A percentile compares a stretch with the other conserved stretches of the same genome.
Evolutionary conservation across 2,888 invertebrate genomes (phyloP).

Genomic region (Trachelus troglodyta): DNA sequence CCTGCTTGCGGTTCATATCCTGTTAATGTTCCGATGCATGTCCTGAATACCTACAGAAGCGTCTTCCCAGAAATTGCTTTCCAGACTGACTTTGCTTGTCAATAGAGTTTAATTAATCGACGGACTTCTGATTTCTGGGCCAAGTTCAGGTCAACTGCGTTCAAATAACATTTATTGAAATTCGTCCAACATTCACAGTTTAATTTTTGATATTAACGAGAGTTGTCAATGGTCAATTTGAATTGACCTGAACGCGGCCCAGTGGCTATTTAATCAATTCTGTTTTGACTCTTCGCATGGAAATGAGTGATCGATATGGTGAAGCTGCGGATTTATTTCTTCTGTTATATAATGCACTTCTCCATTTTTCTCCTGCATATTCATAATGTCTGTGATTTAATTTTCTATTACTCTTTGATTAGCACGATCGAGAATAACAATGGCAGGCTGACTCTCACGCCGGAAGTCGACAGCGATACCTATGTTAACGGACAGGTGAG

Average conservation of each 20-base stretch:
- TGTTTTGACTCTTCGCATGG: not conserved
- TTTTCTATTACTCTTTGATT: constrained; percentile 9
- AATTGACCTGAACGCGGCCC: not conserved
- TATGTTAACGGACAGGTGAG: constrained; percentile 69
- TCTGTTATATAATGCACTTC: not conserved
- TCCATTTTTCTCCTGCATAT: not conserved
- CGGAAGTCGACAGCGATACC: constrained; percentile 68
- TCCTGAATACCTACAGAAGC: not conserved
- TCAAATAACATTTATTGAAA: not conserved
- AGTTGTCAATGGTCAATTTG: not conserved
- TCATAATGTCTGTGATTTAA: not conserved
- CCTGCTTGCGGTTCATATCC: not conserved
- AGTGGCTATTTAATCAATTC: not conserved
- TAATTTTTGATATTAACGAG: not conserved
- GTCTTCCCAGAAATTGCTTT: not conserved
- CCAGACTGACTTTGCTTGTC: not conserved
- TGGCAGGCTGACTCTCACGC: constrained; percentile 65
- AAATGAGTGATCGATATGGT: not conserved
- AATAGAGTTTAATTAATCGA: not conserved
- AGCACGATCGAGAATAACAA: constrained; percentile 68
- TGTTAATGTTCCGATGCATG: constrained; percentile 9
- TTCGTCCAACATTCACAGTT: not conserved
- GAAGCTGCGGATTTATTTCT: not conserved
- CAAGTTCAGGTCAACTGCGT: not conserved
- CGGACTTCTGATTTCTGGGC: not conserved